Evolutionary conservation across 2,797 vertebrate species (phyloP), one percentile per base, ranked within the genome.

Genomic region (Cryptoblepharus egeriae): DNA sequence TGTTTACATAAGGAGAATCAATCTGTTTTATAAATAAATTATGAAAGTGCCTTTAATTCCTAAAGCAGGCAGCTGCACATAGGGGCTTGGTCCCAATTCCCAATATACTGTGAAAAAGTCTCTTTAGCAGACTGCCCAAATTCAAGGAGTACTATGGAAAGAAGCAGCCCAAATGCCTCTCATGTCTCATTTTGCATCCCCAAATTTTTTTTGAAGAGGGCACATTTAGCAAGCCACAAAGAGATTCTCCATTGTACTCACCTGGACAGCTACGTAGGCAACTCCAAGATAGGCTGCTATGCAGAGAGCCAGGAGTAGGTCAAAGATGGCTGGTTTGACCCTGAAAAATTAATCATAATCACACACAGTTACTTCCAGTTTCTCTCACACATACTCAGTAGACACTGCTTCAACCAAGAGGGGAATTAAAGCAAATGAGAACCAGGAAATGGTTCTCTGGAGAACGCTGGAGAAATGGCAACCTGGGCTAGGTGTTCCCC

Each of bases 241-340:
- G 61, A 64, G 9, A 32, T 52, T 15, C 49, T 64, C 20, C 26
- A 58, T 1, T 28, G 18, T 45, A 74, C 92, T 94, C 89, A 99
- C 99, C 97, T 99, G 99, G 83, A 99, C 97, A 1, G 98, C 97
- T 20, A 99, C 86, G 88, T 99, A 99, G 89, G 98, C 97, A 85
- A 97, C 92, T 5, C 98, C 98, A 10, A 99, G 96, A 92, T 99
- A 99, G 75, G 97, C 97, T 37, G 98, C 97, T 2, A 99, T 99
- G 91, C 99, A 99, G 77, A 98, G 94, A 0, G 99, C 99, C 91
- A 99, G 93, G 45, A 99, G 96, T 83, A 99, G 95, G 94, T 99
- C 99, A 45, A 99, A 99, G 92, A 99, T 97, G 2, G 99, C 99
- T 0, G 99, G 99, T 89, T 99, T 99, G 90, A 99, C 99, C 95